Evolutionary conservation across 2,113 vertebrate species (phyloP).

Genomic region (Pseudonaja textilis): DNA sequence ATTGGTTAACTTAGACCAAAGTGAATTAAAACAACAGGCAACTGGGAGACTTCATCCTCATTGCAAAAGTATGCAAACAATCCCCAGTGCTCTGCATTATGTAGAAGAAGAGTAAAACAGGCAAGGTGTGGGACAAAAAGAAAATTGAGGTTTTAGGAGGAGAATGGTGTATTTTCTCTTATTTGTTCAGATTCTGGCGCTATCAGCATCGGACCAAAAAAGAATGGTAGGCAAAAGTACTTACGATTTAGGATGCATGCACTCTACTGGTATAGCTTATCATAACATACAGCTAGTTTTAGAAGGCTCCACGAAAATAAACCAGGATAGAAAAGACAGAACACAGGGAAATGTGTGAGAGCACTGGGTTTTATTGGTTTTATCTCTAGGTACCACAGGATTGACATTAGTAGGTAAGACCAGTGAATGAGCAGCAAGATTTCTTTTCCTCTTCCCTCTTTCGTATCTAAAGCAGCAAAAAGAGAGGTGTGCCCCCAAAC

Average conservation of each 20-base stretch:
- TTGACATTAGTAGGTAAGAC: conserved; percentile 71
- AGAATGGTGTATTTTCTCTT: not conserved
- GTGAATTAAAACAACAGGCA: not conserved
- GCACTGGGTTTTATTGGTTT: conserved; percentile 73
- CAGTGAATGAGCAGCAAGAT: conserved; percentile 70
- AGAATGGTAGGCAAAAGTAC: not conserved
- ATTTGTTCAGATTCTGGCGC: not conserved
- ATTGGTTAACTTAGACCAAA: not conserved
- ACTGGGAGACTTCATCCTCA: not conserved
- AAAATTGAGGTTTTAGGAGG: not conserved
- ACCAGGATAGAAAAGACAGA: conserved; percentile 45
- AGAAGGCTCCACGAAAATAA: not conserved
- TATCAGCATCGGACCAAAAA: not conserved
- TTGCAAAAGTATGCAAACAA: not conserved
- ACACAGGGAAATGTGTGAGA: conserved; percentile 62
- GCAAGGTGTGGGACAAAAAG: not conserved
- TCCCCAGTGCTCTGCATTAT: not conserved
- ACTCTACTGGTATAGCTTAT: not conserved
- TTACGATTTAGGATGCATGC: not conserved
- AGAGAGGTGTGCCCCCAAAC: conserved; percentile 55
- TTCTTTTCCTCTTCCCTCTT: conserved; percentile 57
- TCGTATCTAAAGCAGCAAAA: conserved; percentile 72
- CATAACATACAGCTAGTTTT: not conserved
- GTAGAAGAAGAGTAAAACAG: not conserved
- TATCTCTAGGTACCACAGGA: conserved; percentile 69